Percentiles rank a stretch among this genome's conserved stretches.
Conservation (phyloP, 2,113 vertebrate genomes). For the Chaetodon auriga region DNA sequence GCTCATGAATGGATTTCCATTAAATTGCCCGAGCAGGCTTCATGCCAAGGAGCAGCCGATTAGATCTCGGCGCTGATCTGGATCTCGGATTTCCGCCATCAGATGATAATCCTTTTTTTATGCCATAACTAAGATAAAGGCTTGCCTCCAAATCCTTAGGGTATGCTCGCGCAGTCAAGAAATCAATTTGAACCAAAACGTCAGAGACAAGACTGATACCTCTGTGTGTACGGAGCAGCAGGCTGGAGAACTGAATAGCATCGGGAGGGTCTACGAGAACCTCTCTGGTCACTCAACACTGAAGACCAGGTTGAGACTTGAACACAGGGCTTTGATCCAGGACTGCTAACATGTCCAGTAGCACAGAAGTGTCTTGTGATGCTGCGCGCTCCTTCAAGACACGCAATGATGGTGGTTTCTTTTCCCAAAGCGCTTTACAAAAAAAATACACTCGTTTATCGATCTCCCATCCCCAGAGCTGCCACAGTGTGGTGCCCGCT, state of each 20-base stretch:
- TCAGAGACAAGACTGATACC: not conserved
- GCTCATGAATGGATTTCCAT: constrained; percentile 39
- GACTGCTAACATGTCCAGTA: not conserved
- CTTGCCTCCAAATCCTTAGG: constrained; percentile 28
- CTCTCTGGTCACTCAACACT: constrained; percentile 12
- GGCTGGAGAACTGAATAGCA: not conserved
- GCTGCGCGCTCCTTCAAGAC: not conserved
- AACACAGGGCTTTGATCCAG: not conserved
- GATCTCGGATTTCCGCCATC: constrained; percentile 57
- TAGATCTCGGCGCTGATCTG: constrained; percentile 58
- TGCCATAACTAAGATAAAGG: constrained; percentile 59
- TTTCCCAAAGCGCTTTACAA: not conserved
- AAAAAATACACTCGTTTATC: constrained; percentile 44
- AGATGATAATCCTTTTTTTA: constrained; percentile 48
- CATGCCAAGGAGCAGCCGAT: constrained; percentile 61
- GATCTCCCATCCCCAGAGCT: constrained; percentile 57
- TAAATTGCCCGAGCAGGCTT: constrained; percentile 29
- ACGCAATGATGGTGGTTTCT: not conserved
- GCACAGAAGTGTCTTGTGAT: not conserved
- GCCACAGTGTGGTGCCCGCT: constrained; percentile 64
- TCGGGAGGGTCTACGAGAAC: not conserved
- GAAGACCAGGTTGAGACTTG: not conserved
- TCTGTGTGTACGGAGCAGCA: not conserved
- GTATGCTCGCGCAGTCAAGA: constrained; percentile 26
- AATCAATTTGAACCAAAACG: constrained; percentile 16